phyloP scores from a whole-genome alignment of 1,140 invertebrate genomes.

The Atta cephalotes region DNA sequence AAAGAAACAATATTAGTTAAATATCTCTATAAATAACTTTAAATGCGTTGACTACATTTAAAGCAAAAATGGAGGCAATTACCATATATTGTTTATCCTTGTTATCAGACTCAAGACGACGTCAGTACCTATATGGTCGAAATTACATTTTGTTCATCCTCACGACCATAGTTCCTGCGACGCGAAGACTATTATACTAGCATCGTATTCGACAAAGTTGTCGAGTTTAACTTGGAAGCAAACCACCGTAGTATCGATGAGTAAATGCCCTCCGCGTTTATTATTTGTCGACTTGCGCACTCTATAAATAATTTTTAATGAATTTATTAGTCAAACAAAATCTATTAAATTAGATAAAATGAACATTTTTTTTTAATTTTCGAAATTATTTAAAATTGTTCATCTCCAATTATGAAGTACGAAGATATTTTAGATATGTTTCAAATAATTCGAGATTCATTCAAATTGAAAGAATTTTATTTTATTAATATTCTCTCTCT shows the following conservation, averaged over 20 bases:
- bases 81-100: conserved; percentile 4
- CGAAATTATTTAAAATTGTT: conserved; percentile 3
- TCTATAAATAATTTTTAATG: conserved; percentile 16
- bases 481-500: not conserved
- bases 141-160: conserved; percentile 72
- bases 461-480: not conserved
- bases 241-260: conserved; percentile 71
- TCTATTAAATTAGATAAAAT: not conserved
- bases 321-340: conserved; percentile 14
- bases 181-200: conserved; percentile 33
- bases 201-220: conserved; percentile 60
- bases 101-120: conserved; percentile 16
- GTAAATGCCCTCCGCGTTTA: conserved; percentile 55
- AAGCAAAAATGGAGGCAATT: conserved; percentile 15
- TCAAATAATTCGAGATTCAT: not conserved
- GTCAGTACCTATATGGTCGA: conserved; percentile 21
- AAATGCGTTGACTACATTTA: not conserved
- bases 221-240: conserved; percentile 77
- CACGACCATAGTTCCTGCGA: conserved; percentile 35
- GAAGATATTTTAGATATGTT: not conserved
- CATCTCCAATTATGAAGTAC: not conserved
- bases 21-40: not conserved
- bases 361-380: not conserved
- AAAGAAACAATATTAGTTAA: not conserved
- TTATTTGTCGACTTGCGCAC: conserved; percentile 51